These are phyloP conservation scores for Nyctalus aviator DNA, from an alignment of 2,797 vertebrate genomes.

Conservation along the genomic window DNA sequence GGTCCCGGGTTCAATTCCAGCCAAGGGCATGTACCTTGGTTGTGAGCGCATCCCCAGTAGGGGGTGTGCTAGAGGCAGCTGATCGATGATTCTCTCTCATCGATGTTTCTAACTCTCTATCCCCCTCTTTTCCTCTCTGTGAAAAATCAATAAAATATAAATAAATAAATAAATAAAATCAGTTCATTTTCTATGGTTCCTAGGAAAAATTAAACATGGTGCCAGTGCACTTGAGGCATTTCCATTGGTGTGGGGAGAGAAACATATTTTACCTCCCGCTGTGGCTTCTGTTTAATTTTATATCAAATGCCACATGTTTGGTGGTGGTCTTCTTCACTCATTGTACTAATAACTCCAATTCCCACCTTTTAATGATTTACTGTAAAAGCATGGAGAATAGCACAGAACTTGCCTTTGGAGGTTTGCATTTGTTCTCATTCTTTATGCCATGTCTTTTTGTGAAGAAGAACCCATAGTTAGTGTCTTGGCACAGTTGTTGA, in stretches of 20 bases:
- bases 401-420: neutral
- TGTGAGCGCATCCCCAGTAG: too few species aligned
- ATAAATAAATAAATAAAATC: too few species aligned
- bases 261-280: neutral
- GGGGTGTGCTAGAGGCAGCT: too few species aligned
- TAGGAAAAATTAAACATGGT: constrained; percentile 19
- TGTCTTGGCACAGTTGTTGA: neutral
- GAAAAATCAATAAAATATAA: too few species aligned
- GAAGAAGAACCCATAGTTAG: neutral
- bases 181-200: constrained; percentile 8
- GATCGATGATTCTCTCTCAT: too few species aligned
- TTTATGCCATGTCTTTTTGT: neutral
- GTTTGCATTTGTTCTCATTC: neutral
- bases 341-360: neutral
- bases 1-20: too few species aligned
- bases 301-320: neutral
- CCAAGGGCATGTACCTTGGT: too few species aligned
- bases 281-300: constrained; percentile 40
- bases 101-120: too few species aligned
- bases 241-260: neutral
- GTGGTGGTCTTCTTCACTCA: neutral
- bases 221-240: neutral
- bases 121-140: too few species aligned
- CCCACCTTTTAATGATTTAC: neutral
- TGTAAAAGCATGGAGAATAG: neutral